Conservation (phyloP, 2,113 vertebrate species). For the zebrafish (Danio rerio) region GRCz12tu NC_133186.1:40923001-40923500, state of each 20-base stretch:
- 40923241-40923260: background rate
- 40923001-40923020: conserved; percentile 26
- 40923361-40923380: conserved; percentile 77
- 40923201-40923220: background rate
- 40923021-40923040: conserved; percentile 39
- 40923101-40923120: conserved; percentile 16
- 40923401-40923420: conserved; percentile 52
- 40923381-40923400: conserved; percentile 73
- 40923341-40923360: conserved; percentile 81
- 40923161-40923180: background rate
- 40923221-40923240: conserved; percentile 36
- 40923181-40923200: background rate
- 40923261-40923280: background rate
- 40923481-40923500: conserved; percentile 68
- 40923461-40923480: conserved; percentile 72
- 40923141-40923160: conserved; percentile 36
- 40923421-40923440: conserved; percentile 71
- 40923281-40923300: conserved; percentile 38
- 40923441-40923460: conserved; percentile 73
- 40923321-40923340: conserved; percentile 79
- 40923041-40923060: conserved; percentile 10
- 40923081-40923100: background rate
- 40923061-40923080: background rate
- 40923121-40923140: conserved; percentile 36
- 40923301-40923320: conserved; percentile 67